phyloP scores from a whole-genome alignment of 2,113 vertebrate species.

The Halcyon malimbica region DNA sequence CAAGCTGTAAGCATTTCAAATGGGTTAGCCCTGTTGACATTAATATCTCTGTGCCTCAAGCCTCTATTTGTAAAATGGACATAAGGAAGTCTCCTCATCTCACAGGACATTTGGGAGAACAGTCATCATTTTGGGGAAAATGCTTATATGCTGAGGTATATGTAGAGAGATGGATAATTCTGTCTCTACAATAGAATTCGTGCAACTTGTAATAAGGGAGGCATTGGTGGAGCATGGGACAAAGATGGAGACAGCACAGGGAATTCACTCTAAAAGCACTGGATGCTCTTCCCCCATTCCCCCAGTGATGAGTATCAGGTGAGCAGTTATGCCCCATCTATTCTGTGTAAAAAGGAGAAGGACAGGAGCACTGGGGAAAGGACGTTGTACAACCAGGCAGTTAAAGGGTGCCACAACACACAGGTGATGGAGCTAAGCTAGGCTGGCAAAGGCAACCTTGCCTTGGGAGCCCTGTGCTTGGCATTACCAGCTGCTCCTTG shows the following conservation, averaged over 20 bases:
- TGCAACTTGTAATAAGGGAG: neutral
- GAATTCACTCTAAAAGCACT: neutral
- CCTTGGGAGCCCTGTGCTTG: neutral
- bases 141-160: neutral
- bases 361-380: fast-evolving
- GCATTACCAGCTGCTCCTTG: neutral
- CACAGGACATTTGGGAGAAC: neutral
- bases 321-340: neutral
- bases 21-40: neutral
- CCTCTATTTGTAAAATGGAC: neutral
- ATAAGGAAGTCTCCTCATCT: neutral
- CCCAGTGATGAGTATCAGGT: neutral
- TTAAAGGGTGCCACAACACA: neutral
- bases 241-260: neutral
- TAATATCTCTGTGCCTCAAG: neutral
- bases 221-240: neutral
- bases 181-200: neutral
- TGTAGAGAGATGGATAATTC: neutral
- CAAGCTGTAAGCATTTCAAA: neutral
- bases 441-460: neutral
- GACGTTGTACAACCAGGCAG: neutral
- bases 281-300: neutral
- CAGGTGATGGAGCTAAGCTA: neutral
- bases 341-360: neutral
- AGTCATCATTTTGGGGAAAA: neutral